Conservation (phyloP, 2,797 vertebrate genomes). For the Schizopygopsis malacanthus region DNA sequence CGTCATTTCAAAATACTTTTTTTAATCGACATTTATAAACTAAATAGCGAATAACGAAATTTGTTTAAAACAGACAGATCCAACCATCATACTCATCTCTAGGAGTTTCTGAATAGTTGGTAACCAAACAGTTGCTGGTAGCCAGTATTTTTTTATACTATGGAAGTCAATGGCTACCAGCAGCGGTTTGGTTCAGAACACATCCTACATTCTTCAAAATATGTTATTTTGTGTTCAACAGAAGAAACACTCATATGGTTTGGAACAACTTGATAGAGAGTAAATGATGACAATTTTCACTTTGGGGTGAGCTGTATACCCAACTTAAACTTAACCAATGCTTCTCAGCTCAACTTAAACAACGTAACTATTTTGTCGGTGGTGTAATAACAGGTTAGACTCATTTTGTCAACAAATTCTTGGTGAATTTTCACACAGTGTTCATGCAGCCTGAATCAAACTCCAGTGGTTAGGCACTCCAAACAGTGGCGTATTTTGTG, state of each 20-base stretch:
- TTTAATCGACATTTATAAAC: no score
- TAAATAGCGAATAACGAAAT: no score
- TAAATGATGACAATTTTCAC: background rate
- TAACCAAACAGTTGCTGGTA: background rate
- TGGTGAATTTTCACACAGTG: conserved; percentile 40
- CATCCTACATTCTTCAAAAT: background rate
- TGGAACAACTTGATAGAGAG: background rate
- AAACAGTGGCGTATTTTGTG: conserved; percentile 67
- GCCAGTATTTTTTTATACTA: background rate
- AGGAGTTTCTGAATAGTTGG: background rate
- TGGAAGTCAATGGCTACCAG: background rate
- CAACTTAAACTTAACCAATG: no score
- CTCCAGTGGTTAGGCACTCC: conserved; percentile 65
- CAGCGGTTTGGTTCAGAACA: background rate
- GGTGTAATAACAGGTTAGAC: background rate
- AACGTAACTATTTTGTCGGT: background rate
- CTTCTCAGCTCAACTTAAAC: background rate
- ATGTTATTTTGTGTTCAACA: background rate
- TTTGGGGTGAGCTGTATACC: background rate
- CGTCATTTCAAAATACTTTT: no score
- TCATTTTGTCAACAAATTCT: conserved; percentile 41
- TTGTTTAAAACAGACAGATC: background rate
- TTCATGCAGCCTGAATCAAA: conserved; percentile 65
- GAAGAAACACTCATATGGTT: background rate
- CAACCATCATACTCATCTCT: background rate